Percentiles rank a stretch among this genome's conserved stretches.
Evolutionary conservation across 53 echinoderm and acorn worm genomes (phyloP).

Genomic region (Patiria pectinifera): DNA sequence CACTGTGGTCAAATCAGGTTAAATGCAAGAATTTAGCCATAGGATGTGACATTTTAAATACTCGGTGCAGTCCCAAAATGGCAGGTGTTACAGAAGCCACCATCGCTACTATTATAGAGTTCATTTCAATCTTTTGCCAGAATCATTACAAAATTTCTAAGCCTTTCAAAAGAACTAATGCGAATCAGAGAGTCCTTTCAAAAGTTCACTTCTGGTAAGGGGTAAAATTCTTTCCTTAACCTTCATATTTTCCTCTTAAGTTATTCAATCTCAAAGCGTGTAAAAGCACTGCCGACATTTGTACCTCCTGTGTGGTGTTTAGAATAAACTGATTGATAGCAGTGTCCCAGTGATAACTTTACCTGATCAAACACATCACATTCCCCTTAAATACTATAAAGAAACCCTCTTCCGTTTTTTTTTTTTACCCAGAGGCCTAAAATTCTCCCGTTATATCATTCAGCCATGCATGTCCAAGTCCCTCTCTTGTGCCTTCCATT

Average conservation of each 20-base stretch:
- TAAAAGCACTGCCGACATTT: background rate
- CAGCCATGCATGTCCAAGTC: conserved; percentile 3
- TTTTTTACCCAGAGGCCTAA: background rate
- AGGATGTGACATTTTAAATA: conserved; percentile 9
- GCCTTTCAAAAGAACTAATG: background rate
- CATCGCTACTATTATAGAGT: background rate
- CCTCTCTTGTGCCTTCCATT: background rate
- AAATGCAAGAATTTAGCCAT: background rate
- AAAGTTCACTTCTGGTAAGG: too few species aligned
- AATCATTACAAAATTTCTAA: background rate
- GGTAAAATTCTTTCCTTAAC: background rate
- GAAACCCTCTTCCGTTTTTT: background rate
- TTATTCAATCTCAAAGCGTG: background rate
- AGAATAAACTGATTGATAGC: conserved; percentile 26
- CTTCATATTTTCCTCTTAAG: background rate
- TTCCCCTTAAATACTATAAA: background rate
- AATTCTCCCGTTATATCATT: background rate
- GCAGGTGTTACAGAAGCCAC: conserved; percentile 13
- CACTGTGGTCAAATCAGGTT: background rate
- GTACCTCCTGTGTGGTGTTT: background rate
- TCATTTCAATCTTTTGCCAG: background rate
- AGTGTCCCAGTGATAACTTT: conserved; percentile 20
- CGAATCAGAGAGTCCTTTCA: background rate
- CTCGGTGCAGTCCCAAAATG: background rate
- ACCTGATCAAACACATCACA: conserved; percentile 39